Evolutionary conservation across 2,113 vertebrate genomes (phyloP), one percentile per base, ranked within the genome.

Genomic region (Cairina moschata): DNA sequence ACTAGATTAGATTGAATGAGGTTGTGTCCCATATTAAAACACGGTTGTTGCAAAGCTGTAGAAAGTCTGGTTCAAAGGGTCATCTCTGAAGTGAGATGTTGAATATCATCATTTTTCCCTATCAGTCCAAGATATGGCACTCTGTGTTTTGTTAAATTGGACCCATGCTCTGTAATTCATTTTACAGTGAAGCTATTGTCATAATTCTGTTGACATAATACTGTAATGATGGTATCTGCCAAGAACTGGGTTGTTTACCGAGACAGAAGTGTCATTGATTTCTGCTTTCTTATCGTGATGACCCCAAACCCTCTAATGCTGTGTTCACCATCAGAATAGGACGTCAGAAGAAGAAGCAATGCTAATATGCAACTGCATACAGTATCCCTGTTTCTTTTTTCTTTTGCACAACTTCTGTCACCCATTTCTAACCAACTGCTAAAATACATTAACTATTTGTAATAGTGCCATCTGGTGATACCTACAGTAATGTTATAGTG

Each of bases 381-480:
- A 31, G 20, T 20, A 44, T 67, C 29, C 20, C 29, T 28, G 3
- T n/a, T 32, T 71, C 17, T 42, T 44, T 32, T 34, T 72, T 18
- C 25, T 36, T 50, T 26, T 73, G 42, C 32, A 52, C 20, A 36
- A 6, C 11, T 58, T 21, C 16, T 25, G 11, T 50, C 31, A 67
- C 13, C 22, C 4, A 22, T 7, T 23, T 76, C 48, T 32, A 73
- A 73, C 12, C 82, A 73, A 48, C 21, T 38, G 18, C 44, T 34
- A 50, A 42, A 11, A 26, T 38, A 91, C 92, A 91, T 55, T 56
- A 78, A 55, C 9, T 75, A 88, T 78, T 88, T 86, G 26, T 89
- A 72, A 84, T 17, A 94, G 65, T 91, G 83, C 77, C 92, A 92
- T 66, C 83, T 91, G 86, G 60, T 91, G 84, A 92, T 81, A 55